phyloP scores from a whole-genome alignment of 2,113 vertebrate species.

The Bucco capensis region DNA sequence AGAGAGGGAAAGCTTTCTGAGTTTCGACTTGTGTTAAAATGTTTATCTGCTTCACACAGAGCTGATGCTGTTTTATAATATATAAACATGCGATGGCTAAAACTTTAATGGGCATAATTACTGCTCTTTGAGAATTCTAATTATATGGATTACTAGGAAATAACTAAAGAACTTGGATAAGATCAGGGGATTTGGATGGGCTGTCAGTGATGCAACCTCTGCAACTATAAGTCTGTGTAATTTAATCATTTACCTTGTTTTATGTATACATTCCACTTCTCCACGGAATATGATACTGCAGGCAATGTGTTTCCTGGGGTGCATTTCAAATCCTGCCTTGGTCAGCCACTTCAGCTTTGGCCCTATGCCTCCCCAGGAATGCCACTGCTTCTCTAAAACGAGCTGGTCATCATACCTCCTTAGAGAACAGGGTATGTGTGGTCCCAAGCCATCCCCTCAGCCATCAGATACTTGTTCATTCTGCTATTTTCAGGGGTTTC shows the following conservation, averaged over 20 bases:
- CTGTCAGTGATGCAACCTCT: slow-evolving; percentile 2
- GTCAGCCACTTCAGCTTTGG: neutral
- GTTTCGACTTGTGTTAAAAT: neutral
- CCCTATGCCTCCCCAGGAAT: neutral
- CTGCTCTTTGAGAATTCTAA: neutral
- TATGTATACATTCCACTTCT: slow-evolving; percentile 1
- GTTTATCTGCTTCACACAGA: slow-evolving; percentile 7
- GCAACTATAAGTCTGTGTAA: neutral
- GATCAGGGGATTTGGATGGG: slow-evolving; percentile 6
- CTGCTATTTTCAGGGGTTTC: neutral
- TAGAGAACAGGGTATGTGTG: too few species aligned
- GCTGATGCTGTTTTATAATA: neutral
- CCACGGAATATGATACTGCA: neutral
- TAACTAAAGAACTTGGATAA: slow-evolving; percentile 22
- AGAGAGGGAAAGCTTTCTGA: neutral
- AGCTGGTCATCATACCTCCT: accelerated
- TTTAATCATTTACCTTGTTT: neutral
- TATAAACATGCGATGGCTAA: slow-evolving; percentile 18
- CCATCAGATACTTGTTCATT: neutral
- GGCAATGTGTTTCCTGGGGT: neutral
- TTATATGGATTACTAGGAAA: slow-evolving; percentile 40
- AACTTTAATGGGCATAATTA: slow-evolving; percentile 31
- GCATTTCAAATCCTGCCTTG: neutral
- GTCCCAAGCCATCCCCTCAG: neutral
- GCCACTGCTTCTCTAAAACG: neutral